Conservation (phyloP, 1,140 invertebrate species). For the Kradibia gibbosae region DNA sequence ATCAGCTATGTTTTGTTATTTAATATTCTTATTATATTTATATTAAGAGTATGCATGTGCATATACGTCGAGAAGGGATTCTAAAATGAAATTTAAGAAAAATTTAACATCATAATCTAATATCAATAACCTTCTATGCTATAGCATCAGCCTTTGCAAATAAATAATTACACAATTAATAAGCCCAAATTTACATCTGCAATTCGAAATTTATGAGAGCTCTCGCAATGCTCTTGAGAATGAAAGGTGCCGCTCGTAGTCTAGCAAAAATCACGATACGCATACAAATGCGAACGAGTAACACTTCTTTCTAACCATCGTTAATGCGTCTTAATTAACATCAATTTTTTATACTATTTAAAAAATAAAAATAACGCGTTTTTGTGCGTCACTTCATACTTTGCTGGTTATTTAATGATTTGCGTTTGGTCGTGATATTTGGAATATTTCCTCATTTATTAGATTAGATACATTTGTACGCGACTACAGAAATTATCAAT, state of each 20-base stretch:
- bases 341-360: slow-evolving; percentile 6
- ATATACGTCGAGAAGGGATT: not conserved
- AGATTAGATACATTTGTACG: too few species aligned
- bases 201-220: slow-evolving; percentile 2
- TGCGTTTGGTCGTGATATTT: not conserved
- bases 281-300: not conserved
- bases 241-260: slow-evolving; percentile 26
- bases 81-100: not conserved
- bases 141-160: too few species aligned
- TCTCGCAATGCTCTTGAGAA: not conserved
- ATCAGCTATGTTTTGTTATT: not conserved
- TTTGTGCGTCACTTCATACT: not conserved
- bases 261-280: not conserved
- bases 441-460: too few species aligned
- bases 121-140: not conserved
- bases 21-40: not conserved
- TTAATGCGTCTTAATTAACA: slow-evolving; percentile 28
- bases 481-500: too few species aligned
- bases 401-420: not conserved
- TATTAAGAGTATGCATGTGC: not conserved
- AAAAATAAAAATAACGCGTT: slow-evolving; percentile 4
- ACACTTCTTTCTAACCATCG: not conserved
- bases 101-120: not conserved
- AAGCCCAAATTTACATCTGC: not conserved
- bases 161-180: slow-evolving; percentile 30